Evolutionary conservation across 2,113 vertebrate genomes (phyloP).

Genomic region (Capreolus pygargus): DNA sequence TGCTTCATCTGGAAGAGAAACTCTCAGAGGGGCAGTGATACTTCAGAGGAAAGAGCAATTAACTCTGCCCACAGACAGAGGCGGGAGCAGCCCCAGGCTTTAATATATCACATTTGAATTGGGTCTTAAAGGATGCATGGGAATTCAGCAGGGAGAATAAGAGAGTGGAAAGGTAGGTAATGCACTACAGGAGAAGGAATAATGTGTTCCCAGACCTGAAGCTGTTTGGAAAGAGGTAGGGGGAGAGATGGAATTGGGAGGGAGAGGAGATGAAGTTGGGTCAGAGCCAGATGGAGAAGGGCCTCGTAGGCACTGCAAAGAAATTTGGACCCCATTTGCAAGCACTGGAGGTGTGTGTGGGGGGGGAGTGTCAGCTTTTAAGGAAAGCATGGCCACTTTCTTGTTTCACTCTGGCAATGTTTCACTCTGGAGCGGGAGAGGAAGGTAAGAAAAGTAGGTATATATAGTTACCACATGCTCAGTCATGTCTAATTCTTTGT

Average conservation of each 20-base stretch:
- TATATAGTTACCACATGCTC: not conserved
- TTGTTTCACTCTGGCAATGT: not conserved
- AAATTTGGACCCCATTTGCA: not conserved
- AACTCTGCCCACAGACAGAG: not conserved
- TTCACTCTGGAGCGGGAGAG: not conserved
- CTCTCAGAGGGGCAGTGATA: not conserved
- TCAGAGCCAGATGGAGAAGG: not conserved
- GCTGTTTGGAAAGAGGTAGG: not conserved
- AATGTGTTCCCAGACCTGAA: not conserved
- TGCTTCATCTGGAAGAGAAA: not conserved
- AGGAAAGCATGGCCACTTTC: not conserved
- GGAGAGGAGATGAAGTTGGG: not conserved
- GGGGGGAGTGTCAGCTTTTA: not conserved
- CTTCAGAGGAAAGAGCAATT: not conserved
- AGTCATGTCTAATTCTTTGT: not conserved
- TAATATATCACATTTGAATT: not conserved
- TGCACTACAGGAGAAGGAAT: not conserved
- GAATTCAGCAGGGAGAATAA: not conserved
- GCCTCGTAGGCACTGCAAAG: not conserved
- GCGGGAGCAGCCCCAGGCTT: not conserved
- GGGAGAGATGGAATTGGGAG: not conserved
- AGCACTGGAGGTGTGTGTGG: not conserved
- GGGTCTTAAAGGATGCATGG: not conserved
- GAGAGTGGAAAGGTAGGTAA: not conserved
- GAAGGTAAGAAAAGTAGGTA: not conserved